Evolutionary conservation across 2,797 vertebrate species (phyloP).

Genomic region (Hoplostethus mediterraneus): DNA sequence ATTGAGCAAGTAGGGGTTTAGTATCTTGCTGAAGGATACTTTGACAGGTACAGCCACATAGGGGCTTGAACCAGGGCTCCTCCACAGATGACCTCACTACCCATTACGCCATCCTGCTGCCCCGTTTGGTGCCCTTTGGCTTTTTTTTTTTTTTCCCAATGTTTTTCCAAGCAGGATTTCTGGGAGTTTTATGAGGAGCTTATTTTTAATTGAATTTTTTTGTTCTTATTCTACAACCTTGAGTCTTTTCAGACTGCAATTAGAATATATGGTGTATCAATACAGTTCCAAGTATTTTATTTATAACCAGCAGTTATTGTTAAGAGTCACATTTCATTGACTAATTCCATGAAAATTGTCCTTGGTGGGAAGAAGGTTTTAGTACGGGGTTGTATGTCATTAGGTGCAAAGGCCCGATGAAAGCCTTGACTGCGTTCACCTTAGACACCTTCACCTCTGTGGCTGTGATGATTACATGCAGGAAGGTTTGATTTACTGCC

Average conservation of each 20-base stretch:
- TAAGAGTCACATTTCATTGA: not conserved
- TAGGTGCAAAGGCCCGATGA: not conserved
- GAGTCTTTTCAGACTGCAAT: not conserved
- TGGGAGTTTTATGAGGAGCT: not conserved
- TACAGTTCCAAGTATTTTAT: not conserved
- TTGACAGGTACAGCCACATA: too few species aligned
- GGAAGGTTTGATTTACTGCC: slow-evolving; percentile 60
- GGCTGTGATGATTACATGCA: slow-evolving; percentile 49
- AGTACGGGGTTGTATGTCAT: not conserved
- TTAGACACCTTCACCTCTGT: slow-evolving; percentile 10
- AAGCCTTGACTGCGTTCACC: slow-evolving; percentile 11
- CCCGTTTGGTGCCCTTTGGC: not conserved
- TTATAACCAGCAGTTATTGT: not conserved
- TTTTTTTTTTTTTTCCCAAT: not conserved
- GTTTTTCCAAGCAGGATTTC: not conserved
- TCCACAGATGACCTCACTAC: too few species aligned
- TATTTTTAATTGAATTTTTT: not conserved
- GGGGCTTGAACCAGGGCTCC: too few species aligned
- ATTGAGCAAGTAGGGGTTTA: too few species aligned
- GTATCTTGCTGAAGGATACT: too few species aligned
- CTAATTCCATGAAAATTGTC: not conserved
- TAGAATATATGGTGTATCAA: not conserved
- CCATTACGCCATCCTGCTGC: too few species aligned
- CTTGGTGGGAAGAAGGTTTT: not conserved
- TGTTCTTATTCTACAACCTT: too few species aligned